Evolutionary conservation across 1,140 invertebrate species (phyloP), one percentile per base, ranked within the genome.

Genomic region (Palaemon carinicauda): DNA sequence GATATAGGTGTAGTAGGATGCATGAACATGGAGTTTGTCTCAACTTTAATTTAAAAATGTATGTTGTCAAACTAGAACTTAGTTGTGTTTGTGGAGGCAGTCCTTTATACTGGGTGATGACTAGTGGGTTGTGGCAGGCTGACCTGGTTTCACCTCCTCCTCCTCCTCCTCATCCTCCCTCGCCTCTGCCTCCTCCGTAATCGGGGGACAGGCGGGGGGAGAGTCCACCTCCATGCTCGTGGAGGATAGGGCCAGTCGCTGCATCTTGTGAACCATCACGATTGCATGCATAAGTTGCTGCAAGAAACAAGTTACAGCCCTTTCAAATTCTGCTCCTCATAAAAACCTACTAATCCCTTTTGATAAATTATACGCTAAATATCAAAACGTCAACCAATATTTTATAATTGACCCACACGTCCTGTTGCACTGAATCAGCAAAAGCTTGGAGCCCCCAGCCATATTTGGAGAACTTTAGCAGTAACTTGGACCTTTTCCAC

Each of bases 241-340:
- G 75, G 89, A 89, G 78, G 89, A 89, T 74, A 93, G 91, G 88
- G 92, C 92, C 91, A 93, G 91, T 89, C 92, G 91, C 90, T 93
- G 92, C 92, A 93, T 93, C 91, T 92, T 93, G 91, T 93, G 92
- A 87, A 93, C 92, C 92, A 93, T 92, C 82, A 92, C 91, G 89
- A 93, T 93, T 82, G 92, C 92, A 91, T 93, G 92, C 92, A 93
- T 93, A 89, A 93, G 90, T 92, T 93, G 92, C 92, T 93, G 91
- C 82, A 92, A 86, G 84, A 86, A 78, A 86, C 84, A 86, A 86
- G 84, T 79, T 86, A 86, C 84, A 90, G 81, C 81, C 81, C 80
- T 86, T 79, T 79, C 82, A 83, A 56, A 83, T 51, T 83, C 65
- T 83, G 53, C 82, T 83, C 82, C 82, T 83, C 69, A 77, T 29